Percentiles rank a stretch among this genome's conserved stretches.
These are phyloP conservation scores for Plotosus lineatus DNA, from an alignment of 2,113 vertebrate genomes.

Conservation along the genomic window DNA sequence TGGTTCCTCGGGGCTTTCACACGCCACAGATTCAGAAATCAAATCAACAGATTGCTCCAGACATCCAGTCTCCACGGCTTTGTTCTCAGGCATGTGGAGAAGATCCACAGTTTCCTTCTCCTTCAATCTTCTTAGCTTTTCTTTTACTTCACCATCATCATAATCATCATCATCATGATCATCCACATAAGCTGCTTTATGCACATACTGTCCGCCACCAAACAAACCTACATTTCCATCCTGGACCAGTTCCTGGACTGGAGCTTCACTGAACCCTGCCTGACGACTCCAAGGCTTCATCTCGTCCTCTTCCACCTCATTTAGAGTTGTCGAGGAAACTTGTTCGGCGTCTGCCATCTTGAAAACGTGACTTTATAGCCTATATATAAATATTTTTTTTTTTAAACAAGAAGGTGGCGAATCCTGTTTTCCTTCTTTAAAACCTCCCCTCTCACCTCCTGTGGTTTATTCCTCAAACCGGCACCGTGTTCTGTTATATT, in stretches of 20 bases:
- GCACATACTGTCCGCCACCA: background rate
- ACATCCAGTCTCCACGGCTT: conserved; percentile 38
- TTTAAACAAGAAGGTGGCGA: conserved; percentile 9
- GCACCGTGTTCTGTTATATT: background rate
- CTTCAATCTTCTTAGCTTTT: conserved; percentile 27
- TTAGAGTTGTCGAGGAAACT: conserved; percentile 67
- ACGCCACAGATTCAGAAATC: conserved; percentile 18
- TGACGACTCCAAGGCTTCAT: conserved; percentile 56
- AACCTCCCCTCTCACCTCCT: conserved; percentile 14
- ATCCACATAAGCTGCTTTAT: background rate
- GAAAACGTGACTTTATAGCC: conserved; percentile 45
- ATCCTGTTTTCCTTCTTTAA: background rate
- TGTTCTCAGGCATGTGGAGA: conserved; percentile 56
- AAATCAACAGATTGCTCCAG: conserved; percentile 14
- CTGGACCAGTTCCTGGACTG: conserved; percentile 53
- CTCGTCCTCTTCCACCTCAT: conserved; percentile 56
- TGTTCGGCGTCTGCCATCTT: conserved; percentile 73
- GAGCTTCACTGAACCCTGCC: conserved; percentile 36
- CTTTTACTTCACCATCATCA: background rate
- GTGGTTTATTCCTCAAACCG: background rate
- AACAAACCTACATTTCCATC: conserved; percentile 35
- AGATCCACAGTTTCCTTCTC: conserved; percentile 11
- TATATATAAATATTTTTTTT: background rate
- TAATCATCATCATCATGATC: background rate
- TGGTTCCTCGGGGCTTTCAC: conserved; percentile 16